Evolutionary conservation across 2,113 vertebrate genomes (phyloP).

Genomic region (Tursiops truncatus): DNA sequence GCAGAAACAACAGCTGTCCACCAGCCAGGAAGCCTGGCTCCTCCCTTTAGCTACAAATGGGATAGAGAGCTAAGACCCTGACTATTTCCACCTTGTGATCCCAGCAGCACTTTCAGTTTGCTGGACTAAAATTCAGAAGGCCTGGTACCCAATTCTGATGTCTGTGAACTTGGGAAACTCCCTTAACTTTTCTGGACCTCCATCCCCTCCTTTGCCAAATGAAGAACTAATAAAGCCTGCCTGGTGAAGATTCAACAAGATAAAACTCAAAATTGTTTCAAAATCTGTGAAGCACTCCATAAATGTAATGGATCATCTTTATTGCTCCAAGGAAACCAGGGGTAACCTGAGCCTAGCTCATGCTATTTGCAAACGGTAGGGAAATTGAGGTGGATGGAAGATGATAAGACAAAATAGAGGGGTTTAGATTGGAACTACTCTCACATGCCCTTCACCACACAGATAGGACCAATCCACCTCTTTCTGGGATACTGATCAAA

Average conservation of each 20-base stretch:
- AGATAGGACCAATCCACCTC: background rate
- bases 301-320: background rate
- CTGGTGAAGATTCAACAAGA: background rate
- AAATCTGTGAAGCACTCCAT: background rate
- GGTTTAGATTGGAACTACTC: background rate
- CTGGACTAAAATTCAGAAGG: background rate
- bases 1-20: background rate
- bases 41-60: background rate
- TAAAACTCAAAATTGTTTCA: background rate
- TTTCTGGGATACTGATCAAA: background rate
- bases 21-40: background rate
- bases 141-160: background rate
- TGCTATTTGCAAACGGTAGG: background rate
- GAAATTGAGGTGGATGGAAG: background rate
- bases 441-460: background rate
- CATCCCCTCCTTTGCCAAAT: background rate
- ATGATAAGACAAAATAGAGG: background rate
- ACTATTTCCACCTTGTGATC: background rate
- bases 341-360: background rate
- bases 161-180: background rate
- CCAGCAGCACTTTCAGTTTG: background rate
- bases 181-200: background rate
- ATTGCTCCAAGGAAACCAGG: background rate
- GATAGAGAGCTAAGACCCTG: background rate
- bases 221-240: background rate